Evolutionary conservation across 2,113 vertebrate genomes (phyloP).

Genomic region (Grus americana): DNA sequence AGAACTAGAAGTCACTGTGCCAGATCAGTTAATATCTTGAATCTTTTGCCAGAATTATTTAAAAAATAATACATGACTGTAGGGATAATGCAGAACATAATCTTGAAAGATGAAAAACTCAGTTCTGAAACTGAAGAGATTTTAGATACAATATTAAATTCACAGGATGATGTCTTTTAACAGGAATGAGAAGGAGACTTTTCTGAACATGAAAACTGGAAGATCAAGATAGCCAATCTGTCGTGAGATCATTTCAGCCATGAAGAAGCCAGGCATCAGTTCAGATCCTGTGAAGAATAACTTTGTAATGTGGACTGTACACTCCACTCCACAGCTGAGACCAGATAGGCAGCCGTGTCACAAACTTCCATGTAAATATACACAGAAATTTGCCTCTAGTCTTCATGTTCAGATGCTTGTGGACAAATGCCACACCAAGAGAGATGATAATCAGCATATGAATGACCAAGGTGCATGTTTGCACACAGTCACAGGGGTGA

Average conservation of each 20-base stretch:
- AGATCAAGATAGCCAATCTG: not conserved
- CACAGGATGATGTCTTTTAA: not conserved
- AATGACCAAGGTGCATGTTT: not conserved
- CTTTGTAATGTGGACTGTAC: not conserved
- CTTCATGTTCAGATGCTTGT: not conserved
- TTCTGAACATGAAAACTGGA: not conserved
- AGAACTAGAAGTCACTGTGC: not conserved
- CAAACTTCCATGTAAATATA: not conserved
- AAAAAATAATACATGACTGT: not conserved
- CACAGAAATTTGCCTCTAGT: not conserved
- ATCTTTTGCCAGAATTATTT: not conserved
- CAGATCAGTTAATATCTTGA: not conserved
- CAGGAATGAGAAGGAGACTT: not conserved
- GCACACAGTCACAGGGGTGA: not conserved
- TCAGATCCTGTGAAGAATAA: not conserved
- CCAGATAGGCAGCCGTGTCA: not conserved
- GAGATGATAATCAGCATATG: not conserved
- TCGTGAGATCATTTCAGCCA: not conserved
- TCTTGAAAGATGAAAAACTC: not conserved
- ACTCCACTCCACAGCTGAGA: not conserved
- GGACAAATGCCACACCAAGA: not conserved
- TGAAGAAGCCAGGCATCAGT: not conserved
- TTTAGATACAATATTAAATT: not conserved
- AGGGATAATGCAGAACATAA: not conserved
- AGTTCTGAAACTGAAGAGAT: not conserved